phyloP scores from a whole-genome alignment of 2,113 vertebrate species.

The Carettochelys insculpta region DNA sequence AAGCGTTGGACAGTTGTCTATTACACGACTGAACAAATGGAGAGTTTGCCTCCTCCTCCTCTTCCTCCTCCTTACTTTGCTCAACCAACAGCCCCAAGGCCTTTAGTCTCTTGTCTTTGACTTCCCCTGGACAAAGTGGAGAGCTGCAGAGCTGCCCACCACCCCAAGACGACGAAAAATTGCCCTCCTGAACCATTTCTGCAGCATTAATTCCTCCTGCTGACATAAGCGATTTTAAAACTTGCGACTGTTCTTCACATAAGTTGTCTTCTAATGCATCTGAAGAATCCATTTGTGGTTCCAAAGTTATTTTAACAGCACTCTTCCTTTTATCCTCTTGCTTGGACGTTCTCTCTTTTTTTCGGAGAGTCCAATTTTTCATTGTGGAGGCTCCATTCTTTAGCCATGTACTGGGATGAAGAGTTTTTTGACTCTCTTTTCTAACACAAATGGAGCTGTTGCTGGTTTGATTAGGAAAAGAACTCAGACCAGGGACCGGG shows the following conservation, averaged over 20 bases:
- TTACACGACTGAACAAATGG: conserved; percentile 10
- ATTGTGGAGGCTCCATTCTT: conserved; percentile 75
- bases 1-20: conserved; percentile 62
- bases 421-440: conserved; percentile 75
- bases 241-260: background rate
- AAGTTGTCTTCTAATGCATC: background rate
- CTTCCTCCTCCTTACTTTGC: conserved; percentile 16
- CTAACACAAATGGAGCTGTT: background rate
- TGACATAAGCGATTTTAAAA: background rate
- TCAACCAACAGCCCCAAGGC: conserved; percentile 56
- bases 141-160: conserved; percentile 62
- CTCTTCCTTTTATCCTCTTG: conserved; percentile 56
- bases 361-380: conserved; percentile 81
- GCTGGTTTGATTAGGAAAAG: conserved; percentile 55
- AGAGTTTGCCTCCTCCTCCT: background rate
- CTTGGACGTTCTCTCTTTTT: conserved; percentile 66
- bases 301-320: conserved; percentile 5
- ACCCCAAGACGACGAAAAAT: conserved; percentile 72
- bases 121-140: conserved; percentile 60
- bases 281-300: background rate
- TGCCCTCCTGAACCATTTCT: conserved; percentile 23
- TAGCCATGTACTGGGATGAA: conserved; percentile 86
- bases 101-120: conserved; percentile 51
- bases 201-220: background rate
- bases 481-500: conserved; percentile 16